Evolutionary conservation across 1,140 invertebrate genomes (phyloP).

Genomic region (Cydia splendana): DNA sequence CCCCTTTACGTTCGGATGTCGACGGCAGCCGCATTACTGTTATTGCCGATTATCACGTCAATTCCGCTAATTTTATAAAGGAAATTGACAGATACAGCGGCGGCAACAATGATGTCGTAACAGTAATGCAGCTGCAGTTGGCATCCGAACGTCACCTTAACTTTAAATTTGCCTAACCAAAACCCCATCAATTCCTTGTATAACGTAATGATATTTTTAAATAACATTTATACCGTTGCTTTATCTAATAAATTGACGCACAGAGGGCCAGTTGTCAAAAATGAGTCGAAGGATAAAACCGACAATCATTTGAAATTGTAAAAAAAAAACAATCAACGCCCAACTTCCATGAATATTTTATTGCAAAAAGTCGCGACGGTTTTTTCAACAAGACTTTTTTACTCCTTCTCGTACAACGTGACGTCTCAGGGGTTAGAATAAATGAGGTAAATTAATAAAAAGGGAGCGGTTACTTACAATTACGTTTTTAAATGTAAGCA

Average conservation of each 20-base stretch:
- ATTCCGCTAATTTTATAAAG: no score
- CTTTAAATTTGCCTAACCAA: neutral
- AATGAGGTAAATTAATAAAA: slow-evolving; percentile 78
- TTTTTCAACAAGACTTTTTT: slow-evolving; percentile 43
- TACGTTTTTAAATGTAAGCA: slow-evolving; percentile 79
- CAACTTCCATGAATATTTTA: slow-evolving; percentile 67
- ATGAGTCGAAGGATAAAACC: slow-evolving; percentile 30
- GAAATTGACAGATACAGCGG: no score
- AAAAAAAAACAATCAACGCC: slow-evolving; percentile 20
- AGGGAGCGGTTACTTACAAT: slow-evolving; percentile 78
- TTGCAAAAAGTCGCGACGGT: slow-evolving; percentile 40
- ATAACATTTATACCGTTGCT: slow-evolving; percentile 34
- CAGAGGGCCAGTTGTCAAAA: neutral
- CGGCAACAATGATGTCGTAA: no score
- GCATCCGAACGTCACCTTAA: neutral
- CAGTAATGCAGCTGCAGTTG: no score
- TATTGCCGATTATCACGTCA: no score
- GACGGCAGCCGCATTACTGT: no score
- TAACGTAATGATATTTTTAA: neutral
- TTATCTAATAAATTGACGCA: slow-evolving; percentile 40
- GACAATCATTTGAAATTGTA: slow-evolving; percentile 21
- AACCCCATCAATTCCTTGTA: no score
- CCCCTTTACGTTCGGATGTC: no score
- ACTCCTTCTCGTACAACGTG: slow-evolving; percentile 59
- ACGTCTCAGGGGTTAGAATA: slow-evolving; percentile 57